phyloP scores from a whole-genome alignment of 2,888 invertebrate genomes.

The Lasioglossum lativentre region DNA sequence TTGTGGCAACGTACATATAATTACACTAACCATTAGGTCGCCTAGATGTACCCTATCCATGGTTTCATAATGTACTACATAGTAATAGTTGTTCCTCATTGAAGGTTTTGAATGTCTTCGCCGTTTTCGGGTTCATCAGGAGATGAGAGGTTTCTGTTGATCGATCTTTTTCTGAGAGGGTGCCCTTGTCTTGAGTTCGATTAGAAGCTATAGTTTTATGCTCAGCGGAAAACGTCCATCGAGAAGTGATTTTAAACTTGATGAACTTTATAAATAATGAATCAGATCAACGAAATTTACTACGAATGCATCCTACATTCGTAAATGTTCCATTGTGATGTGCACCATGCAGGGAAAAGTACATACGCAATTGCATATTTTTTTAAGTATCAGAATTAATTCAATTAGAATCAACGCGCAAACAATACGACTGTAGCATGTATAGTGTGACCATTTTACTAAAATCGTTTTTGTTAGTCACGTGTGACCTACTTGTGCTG shows the following conservation, averaged over 20 bases:
- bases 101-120: constrained; percentile 4
- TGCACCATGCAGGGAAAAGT: background rate
- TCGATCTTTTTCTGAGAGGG: constrained; percentile 27
- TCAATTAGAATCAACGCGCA: background rate
- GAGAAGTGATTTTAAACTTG: background rate
- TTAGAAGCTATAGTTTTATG: background rate
- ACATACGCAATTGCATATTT: background rate
- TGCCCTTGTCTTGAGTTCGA: background rate
- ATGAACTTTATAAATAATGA: background rate
- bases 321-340: background rate
- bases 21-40: background rate
- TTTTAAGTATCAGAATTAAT: background rate
- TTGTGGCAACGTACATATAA: background rate
- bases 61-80: background rate
- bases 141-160: constrained; percentile 22
- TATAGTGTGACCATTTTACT: background rate
- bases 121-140: constrained; percentile 9
- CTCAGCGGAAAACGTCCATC: background rate
- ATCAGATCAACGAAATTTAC: background rate
- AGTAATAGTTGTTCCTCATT: background rate
- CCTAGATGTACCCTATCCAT: background rate
- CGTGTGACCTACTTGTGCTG: constrained; percentile 6
- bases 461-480: constrained; percentile 1
- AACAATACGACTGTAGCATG: background rate
- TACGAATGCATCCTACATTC: background rate